Percentiles rank a stretch among this genome's conserved stretches.
Conservation (phyloP, 2,888 invertebrate species). For the Melinaea marsaeus region DNA sequence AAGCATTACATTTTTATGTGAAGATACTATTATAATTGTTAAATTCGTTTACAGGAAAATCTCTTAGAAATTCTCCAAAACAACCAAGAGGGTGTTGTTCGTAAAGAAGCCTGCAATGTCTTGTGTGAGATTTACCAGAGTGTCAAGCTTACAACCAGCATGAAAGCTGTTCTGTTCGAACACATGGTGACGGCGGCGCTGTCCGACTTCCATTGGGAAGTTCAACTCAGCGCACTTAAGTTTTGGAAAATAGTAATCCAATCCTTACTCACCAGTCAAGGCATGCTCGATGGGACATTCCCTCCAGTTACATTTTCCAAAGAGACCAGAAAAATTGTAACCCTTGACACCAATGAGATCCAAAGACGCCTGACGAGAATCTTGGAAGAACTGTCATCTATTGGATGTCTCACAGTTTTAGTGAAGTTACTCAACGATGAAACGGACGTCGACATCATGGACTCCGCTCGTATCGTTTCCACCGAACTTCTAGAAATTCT, state of each 20-base stretch:
- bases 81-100: constrained; percentile 87
- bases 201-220: constrained; percentile 89
- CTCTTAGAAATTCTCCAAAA: constrained; percentile 78
- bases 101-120: constrained; percentile 83
- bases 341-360: constrained; percentile 82
- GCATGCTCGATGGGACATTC: constrained; percentile 90
- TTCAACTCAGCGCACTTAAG: constrained; percentile 82
- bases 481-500: constrained; percentile 74
- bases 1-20: too few species aligned
- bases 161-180: constrained; percentile 77
- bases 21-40: too few species aligned
- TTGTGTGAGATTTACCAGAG: constrained; percentile 82
- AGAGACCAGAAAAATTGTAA: constrained; percentile 86
- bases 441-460: constrained; percentile 84
- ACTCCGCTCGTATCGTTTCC: constrained; percentile 77
- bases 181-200: constrained; percentile 82
- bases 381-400: constrained; percentile 81
- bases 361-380: constrained; percentile 81
- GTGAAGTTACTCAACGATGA: constrained; percentile 82
- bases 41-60: constrained; percentile 57
- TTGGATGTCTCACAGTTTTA: constrained; percentile 84
- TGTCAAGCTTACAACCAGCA: constrained; percentile 75
- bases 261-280: constrained; percentile 82
- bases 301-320: constrained; percentile 88
- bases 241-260: constrained; percentile 85